Percentiles rank a stretch among this genome's conserved stretches.
Evolutionary conservation across 2,888 invertebrate species (phyloP).

Genomic region (Calameuta pallipes): DNA sequence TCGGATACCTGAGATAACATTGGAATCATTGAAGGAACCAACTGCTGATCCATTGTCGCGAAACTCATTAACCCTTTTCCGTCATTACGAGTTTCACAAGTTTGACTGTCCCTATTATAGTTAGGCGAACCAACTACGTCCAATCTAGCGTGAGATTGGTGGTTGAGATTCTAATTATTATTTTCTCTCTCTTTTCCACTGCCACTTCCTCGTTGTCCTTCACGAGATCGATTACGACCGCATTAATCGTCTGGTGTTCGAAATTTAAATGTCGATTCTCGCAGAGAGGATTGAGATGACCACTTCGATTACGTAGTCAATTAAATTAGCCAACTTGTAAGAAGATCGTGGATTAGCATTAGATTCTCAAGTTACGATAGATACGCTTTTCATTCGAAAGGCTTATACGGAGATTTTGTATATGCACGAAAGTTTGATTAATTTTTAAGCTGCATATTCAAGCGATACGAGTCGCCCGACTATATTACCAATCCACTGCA

Average conservation of each 20-base stretch:
- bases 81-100: background rate
- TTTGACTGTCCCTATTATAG: background rate
- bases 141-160: background rate
- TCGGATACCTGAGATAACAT: background rate
- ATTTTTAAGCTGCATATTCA: background rate
- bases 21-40: background rate
- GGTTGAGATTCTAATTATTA: background rate
- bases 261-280: background rate
- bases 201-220: background rate
- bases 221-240: background rate
- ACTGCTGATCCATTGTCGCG: background rate
- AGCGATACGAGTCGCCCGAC: background rate
- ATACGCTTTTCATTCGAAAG: background rate
- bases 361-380: background rate
- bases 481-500: background rate
- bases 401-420: background rate
- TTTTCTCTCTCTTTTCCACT: background rate
- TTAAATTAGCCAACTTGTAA: background rate
- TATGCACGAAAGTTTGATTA: background rate
- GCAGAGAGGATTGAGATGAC: background rate
- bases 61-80: constrained; percentile 1
- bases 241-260: background rate
- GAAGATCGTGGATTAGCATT: background rate
- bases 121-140: background rate
- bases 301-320: background rate